Evolutionary conservation across 1,140 invertebrate genomes (phyloP), one percentile per base, ranked within the genome.

Genomic region (Drosophila quadrilineata): DNA sequence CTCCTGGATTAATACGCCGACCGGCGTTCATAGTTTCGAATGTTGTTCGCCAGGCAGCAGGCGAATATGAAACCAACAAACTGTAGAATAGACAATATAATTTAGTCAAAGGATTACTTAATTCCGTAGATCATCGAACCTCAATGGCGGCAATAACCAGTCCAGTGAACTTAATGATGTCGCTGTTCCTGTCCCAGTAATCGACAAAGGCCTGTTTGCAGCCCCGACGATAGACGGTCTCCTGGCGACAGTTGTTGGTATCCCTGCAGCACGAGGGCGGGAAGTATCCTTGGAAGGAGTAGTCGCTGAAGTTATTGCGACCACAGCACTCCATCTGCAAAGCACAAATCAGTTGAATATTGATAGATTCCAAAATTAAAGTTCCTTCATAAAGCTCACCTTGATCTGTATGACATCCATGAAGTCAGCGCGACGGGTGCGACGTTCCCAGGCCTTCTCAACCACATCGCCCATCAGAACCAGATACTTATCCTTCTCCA

Each of bases 11-110:
- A 92, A 89, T 93, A 93, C 75, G 89, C 91, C 73, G 91, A 92
- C 88, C 92, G 92, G 90, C 92, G 92, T 77, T 91, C 89, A 88
- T 92, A 92, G 89, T 96, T 96, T 77, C 95, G 94, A 90, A 98
- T 96, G 64, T 95, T 95, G 87, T 95, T 94, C 75, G 96, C 96
- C 90, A 98, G 91, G 89, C 95, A 96, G 90, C 96, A 96, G 66
- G 97, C 95, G 89, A 97, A 98, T 53, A 97, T 91, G 24, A 97
- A 95, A 70, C 96, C 96, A 76, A 98, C 92, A 73, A 98, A 91
- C 96, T 98, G 93, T 58, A 86, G 90, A 88, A 77, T 35, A 74
- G 64, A 40, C 60, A 36, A 28, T 21, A 6, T 6, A 56, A 24
- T 4, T 10, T 41, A 26, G 6, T 6, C 3, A 10, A 3, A 12